These are phyloP conservation scores for Colletes latitarsis DNA, from an alignment of 1,140 invertebrate species.

Conservation along the genomic window DNA sequence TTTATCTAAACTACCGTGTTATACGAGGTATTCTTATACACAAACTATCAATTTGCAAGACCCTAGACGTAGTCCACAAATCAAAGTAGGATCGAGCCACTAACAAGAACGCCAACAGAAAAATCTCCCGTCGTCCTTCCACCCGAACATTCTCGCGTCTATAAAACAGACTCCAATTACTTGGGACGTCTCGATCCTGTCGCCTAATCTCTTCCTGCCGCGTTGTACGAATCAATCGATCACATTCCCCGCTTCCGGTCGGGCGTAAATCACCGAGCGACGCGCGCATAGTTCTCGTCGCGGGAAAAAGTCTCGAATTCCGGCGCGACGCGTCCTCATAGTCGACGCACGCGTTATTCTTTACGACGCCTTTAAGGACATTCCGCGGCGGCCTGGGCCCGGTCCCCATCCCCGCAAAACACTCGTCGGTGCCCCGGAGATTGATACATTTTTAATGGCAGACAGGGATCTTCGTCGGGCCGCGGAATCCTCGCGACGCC, in stretches of 20 bases:
- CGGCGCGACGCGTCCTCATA: not conserved
- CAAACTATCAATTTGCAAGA: too few relatives aligned
- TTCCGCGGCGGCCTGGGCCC: conserved; percentile 9
- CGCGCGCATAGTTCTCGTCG: not conserved
- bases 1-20: too few relatives aligned
- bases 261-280: conserved; percentile 11
- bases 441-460: conserved; percentile 73
- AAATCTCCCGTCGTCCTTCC: too few relatives aligned
- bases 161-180: too few relatives aligned
- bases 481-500: conserved; percentile 3
- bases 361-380: conserved; percentile 60
- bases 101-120: too few relatives aligned
- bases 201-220: conserved; percentile 21
- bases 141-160: too few relatives aligned
- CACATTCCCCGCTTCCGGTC: conserved; percentile 1
- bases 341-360: conserved; percentile 50
- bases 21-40: too few relatives aligned
- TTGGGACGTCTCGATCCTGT: too few relatives aligned
- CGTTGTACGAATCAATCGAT: conserved; percentile 18
- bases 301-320: not conserved
- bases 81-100: too few relatives aligned
- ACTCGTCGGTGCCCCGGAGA: conserved; percentile 46
- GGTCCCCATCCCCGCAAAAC: conserved; percentile 43
- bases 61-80: too few relatives aligned
- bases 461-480: not conserved